These are phyloP conservation scores for Chrysomallon squamiferum DNA, from an alignment of 1,140 invertebrate genomes.

Conservation along the genomic window DNA sequence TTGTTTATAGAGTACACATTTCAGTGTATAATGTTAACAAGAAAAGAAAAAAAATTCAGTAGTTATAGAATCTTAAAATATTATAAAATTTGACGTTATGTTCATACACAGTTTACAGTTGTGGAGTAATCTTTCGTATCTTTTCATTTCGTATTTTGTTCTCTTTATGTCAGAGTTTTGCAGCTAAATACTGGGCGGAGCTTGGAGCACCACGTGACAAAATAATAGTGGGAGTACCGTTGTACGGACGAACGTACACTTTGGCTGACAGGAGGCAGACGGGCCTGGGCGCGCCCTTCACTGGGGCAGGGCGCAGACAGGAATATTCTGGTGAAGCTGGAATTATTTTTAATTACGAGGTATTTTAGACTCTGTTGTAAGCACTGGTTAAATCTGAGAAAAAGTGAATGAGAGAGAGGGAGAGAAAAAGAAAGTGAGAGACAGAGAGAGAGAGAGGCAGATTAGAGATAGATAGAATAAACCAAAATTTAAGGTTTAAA, in stretches of 20 bases:
- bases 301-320: constrained; percentile 70
- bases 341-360: constrained; percentile 56
- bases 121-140: too few relatives aligned
- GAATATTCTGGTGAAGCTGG: constrained; percentile 45
- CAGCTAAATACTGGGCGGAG: constrained; percentile 44
- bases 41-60: too few relatives aligned
- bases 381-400: neutral
- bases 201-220: constrained; percentile 92
- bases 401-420: too few relatives aligned
- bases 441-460: neutral
- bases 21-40: too few relatives aligned
- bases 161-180: constrained; percentile 37
- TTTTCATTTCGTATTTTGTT: too few relatives aligned
- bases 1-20: too few relatives aligned
- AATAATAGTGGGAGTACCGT: constrained; percentile 93
- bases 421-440: too few relatives aligned
- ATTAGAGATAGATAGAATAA: too few relatives aligned
- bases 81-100: too few relatives aligned
- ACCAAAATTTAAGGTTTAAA: too few relatives aligned
- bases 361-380: constrained; percentile 14
- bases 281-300: constrained; percentile 82
- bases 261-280: constrained; percentile 74
- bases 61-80: too few relatives aligned
- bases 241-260: constrained; percentile 87
- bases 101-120: too few relatives aligned